Base-by-base conservation (phyloP, 2,888 invertebrate species). In the Halocaridina rubra region DNA sequence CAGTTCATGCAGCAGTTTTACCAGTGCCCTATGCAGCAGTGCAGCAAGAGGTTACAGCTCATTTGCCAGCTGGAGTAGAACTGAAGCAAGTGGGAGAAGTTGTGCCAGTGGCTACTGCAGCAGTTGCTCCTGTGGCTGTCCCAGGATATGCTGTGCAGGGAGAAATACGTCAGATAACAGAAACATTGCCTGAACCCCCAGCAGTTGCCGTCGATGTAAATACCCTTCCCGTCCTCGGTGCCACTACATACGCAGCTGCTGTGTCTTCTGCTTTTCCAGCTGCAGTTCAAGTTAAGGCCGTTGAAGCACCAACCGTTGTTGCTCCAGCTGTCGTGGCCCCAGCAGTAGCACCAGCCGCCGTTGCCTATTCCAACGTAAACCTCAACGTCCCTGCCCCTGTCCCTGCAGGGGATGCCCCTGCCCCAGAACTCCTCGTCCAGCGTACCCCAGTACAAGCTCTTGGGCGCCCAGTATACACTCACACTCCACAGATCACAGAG, bases 401-500 rank as follows among this genome's bases (percentile, higher is more conserved):
- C 46, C 79, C 84, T 8, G 61, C 72, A 16, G 84, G 74, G 2
- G 78, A 84, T 8, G 78, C 71, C 16, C 78, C 71, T 16, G 59
- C 84, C 64, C 72, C 78, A 4, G 84, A 61, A 4, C 46, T 24
- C 0, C 27, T 72, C 72, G 84, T 84, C 29, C 78, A 79, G 64
- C 24, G 67, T 19, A 74, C 24, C 22, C 79, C 84, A 30, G 79
- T 84, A 61, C 19, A 84, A 64, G 84, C 78, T 4, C 79, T 79
- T 10, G 64, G 76, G 32, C 84, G 84, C 74, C 61, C 74, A 22
- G 53, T 24, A 30, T 16, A 64, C 72, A 30, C 84, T 71, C 74
- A 74, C 84, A 84, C 84, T 24, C 84, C 84, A 16, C 79, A 84
- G 79, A 30, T 84, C 79, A 84, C 78, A 3, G 84, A 84, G 53